These are phyloP conservation scores for Microcebus lehilahytsara DNA, from an alignment of 2,113 vertebrate species.

Conservation along the genomic window DNA sequence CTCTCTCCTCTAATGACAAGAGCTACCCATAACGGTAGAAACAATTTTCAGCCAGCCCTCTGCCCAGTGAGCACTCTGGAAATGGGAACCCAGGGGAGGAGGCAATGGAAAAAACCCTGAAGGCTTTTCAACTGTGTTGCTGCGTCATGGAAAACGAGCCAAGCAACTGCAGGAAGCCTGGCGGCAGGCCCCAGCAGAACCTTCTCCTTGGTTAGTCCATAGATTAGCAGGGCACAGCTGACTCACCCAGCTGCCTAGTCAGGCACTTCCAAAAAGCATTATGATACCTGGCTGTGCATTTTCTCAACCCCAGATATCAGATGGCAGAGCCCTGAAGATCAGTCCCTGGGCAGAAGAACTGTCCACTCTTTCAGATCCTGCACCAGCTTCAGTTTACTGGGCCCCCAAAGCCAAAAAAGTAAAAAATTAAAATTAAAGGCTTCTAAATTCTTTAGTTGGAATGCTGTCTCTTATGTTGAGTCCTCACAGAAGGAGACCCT, in stretches of 20 bases:
- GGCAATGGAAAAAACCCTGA: constrained; percentile 77
- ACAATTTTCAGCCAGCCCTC: constrained; percentile 19
- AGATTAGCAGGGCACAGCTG: constrained; percentile 37
- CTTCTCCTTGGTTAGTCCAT: neutral
- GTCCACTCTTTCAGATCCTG: neutral
- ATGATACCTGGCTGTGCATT: constrained; percentile 7
- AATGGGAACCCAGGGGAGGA: constrained; percentile 65
- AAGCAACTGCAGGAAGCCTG: neutral
- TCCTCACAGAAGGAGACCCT: neutral
- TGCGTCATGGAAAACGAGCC: constrained; percentile 73
- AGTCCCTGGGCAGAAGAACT: neutral
- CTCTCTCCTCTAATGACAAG: constrained; percentile 47
- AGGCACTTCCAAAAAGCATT: constrained; percentile 45
- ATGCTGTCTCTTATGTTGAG: neutral
- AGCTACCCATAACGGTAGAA: constrained; percentile 8
- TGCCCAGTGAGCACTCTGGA: constrained; percentile 62
- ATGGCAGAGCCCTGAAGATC: neutral
- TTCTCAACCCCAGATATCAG: neutral
- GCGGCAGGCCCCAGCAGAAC: constrained; percentile 56
- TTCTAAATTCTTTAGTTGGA: neutral
- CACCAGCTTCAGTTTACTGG: neutral
- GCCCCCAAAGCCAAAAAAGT: neutral
- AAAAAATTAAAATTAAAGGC: neutral
- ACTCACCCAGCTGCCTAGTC: neutral
- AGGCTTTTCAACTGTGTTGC: constrained; percentile 62